Percentiles rank a stretch among this genome's conserved stretches.
These are phyloP conservation scores for Phrixothrix hirtus DNA, from an alignment of 2,888 invertebrate genomes.

Conservation along the genomic window DNA sequence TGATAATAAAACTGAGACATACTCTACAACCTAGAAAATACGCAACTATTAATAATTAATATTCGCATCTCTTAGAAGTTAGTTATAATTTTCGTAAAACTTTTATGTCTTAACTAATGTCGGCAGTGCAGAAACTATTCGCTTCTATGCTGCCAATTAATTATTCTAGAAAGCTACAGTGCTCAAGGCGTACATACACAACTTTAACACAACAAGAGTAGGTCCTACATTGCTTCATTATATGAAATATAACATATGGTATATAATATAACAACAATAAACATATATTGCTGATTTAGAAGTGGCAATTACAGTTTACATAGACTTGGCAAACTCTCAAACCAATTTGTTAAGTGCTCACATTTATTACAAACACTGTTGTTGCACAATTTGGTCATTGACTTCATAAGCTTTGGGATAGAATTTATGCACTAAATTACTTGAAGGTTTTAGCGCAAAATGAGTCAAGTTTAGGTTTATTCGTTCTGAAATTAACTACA, in stretches of 20 bases:
- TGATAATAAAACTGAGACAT: conserved; percentile 3
- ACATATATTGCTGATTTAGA: conserved; percentile 25
- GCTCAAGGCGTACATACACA: conserved; percentile 3
- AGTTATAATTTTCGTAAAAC: conserved; percentile 1
- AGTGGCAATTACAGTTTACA: conserved; percentile 26
- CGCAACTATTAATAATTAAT: conserved; percentile 8
- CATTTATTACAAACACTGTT: conserved; percentile 15
- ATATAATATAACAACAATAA: conserved; percentile 9
- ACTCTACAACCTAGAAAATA: not conserved
- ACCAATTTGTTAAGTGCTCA: conserved; percentile 27
- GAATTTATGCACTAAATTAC: too few relatives aligned
- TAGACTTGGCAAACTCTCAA: conserved; percentile 28
- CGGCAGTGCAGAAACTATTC: conserved; percentile 1
- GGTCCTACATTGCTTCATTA: conserved; percentile 6
- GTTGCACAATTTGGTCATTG: conserved; percentile 19
- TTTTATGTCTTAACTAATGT: conserved; percentile 6
- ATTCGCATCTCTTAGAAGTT: conserved; percentile 1
- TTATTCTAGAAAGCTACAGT: conserved; percentile 4
- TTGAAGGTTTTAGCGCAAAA: too few relatives aligned
- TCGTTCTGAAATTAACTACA: too few relatives aligned
- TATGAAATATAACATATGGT: conserved; percentile 16
- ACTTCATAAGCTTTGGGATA: not conserved
- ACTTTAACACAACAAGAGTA: conserved; percentile 7
- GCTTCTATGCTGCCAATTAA: conserved; percentile 5
- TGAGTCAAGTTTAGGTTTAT: too few relatives aligned